Conservation (phyloP, 2,113 vertebrate species). For the Megaceryle maxima region DNA sequence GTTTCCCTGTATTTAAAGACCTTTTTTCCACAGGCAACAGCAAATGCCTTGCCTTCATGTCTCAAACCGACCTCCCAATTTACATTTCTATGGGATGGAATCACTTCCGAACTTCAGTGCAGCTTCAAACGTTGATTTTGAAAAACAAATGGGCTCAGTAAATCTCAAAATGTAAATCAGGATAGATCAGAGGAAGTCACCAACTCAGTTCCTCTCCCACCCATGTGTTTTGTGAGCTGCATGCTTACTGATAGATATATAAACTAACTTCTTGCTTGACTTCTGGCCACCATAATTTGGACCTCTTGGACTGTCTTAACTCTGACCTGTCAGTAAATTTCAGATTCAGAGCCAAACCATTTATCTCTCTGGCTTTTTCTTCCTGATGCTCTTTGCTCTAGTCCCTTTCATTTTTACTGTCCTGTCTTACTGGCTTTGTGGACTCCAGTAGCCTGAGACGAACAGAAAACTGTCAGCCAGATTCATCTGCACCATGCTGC, state of each 20-base stretch:
- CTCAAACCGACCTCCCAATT: not conserved
- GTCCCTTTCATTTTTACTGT: not conserved
- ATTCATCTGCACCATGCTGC: not conserved
- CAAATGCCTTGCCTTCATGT: not conserved
- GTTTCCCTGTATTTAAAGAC: not conserved
- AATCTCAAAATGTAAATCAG: not conserved
- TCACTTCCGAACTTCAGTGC: not conserved
- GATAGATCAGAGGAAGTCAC: not conserved
- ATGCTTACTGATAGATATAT: not conserved
- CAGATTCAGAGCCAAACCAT: not conserved
- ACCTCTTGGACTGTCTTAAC: not conserved
- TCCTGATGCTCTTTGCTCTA: not conserved
- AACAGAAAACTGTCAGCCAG: not conserved
- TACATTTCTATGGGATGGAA: constrained; percentile 36
- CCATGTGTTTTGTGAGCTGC: not conserved
- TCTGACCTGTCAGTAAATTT: not conserved
- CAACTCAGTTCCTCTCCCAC: not conserved
- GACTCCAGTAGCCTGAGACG: not conserved
- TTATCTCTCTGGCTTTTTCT: not conserved
- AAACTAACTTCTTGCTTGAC: not conserved
- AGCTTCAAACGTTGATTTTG: not conserved
- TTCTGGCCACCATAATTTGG: not conserved
- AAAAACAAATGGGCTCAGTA: not conserved
- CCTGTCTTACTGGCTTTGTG: not conserved
- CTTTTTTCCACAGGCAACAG: not conserved